Evolutionary conservation across 2,797 vertebrate species (phyloP).

Genomic region (Aselliscus stoliczkanus): DNA sequence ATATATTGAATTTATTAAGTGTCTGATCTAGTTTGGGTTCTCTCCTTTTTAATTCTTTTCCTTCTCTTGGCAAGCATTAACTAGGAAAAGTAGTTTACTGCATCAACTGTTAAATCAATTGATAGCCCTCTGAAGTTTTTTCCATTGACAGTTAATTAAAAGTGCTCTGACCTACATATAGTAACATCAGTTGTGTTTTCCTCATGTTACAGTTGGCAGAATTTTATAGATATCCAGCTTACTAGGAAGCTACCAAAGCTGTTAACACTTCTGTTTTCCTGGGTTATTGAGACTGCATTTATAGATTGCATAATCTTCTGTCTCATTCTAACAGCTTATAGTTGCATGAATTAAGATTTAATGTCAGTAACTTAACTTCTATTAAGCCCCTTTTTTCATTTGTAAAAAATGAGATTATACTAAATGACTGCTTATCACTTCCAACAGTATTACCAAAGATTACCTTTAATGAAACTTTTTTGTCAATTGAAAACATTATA

Average conservation of each 20-base stretch:
- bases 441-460: background rate
- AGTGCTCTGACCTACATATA: background rate
- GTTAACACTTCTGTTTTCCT: background rate
- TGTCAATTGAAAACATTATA: background rate
- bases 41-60: background rate
- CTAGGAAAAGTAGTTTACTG: conserved; percentile 6
- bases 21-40: background rate
- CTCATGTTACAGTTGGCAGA: background rate
- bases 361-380: background rate
- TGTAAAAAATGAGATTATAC: background rate
- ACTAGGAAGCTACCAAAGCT: background rate
- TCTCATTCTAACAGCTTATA: background rate
- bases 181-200: background rate
- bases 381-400: background rate
- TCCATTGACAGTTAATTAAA: background rate
- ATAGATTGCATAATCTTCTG: background rate
- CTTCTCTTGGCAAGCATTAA: conserved; percentile 8
- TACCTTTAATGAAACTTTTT: background rate
- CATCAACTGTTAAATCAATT: background rate
- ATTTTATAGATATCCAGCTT: background rate
- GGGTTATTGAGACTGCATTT: background rate
- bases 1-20: background rate
- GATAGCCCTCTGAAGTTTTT: background rate
- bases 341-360: background rate
- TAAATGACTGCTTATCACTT: background rate